Base-by-base conservation (phyloP, 1,140 invertebrate genomes). In the Drosophila suzukii region DNA sequence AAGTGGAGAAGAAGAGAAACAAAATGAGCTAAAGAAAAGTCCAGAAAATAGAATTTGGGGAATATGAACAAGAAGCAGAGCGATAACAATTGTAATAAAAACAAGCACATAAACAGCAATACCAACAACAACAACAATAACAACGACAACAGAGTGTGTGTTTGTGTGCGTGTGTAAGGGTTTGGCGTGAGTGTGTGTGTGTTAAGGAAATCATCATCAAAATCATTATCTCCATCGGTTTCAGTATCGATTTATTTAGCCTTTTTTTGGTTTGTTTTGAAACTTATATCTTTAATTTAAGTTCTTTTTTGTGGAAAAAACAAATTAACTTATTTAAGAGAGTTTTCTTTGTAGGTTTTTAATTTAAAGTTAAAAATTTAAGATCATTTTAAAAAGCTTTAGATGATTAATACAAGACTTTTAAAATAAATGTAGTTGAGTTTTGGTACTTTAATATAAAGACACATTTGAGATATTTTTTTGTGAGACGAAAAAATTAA, bases 21-120 rank as follows among this genome's bases (percentile, higher is more conserved):
- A 15, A 75, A 75, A 60, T 27, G n/a, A 61, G 41, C 50, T 30
- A 38, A 63, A 39, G 68, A 24, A 44, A 51, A 43, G 20, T 6
- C 15, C 17, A 61, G 51, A 65, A 27, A 32, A 46, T 66, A 13
- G 50, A 53, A 73, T 71, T 71, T 50, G 15, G 51, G 34, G 27
- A 65, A 49, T 47, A 49, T 39, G 54, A 54, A 55, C 38, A 55
- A 46, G 34, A 49, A 70, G 44, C 55, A 46, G 61, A 49, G 67
- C 63, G 38, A 70, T 70, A 70, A 68, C 62, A 71, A 70, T 71
- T 56, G 67, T 63, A 71, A 71, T 71, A 71, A 71, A 72, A 59
- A 71, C 49, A 66, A 66, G 39, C 27, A 38, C 63, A 67, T 66
- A 72, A 72, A 46, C 63, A 66, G 49, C 47, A 54, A 44, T 24